A percentile compares a stretch with the other conserved stretches of the same genome.
Conservation (phyloP, 2,888 invertebrate species). For the Dasysyrphus albostriatus region DNA sequence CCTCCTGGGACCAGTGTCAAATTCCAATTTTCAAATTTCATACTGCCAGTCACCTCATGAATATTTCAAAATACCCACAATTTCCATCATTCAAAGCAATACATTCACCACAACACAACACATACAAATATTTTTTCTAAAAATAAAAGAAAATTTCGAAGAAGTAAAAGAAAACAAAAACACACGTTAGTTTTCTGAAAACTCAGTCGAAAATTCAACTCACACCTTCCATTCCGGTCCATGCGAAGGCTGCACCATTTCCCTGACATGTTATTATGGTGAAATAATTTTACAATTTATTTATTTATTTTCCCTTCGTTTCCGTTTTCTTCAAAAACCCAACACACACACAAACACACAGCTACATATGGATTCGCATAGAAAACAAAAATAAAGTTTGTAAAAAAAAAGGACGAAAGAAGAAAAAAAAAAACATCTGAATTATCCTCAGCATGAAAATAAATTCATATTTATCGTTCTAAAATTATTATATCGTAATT, state of each 20-base stretch:
- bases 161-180: slow-evolving; percentile 48
- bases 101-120: not conserved
- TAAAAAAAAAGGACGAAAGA: slow-evolving; percentile 18
- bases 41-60: slow-evolving; percentile 68
- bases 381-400: slow-evolving; percentile 2
- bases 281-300: slow-evolving; percentile 83
- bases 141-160: slow-evolving; percentile 50
- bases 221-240: slow-evolving; percentile 29
- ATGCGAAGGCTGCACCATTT: slow-evolving; percentile 67
- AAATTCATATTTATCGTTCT: slow-evolving; percentile 80
- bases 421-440: slow-evolving; percentile 71
- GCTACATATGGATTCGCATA: not conserved
- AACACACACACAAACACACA: slow-evolving; percentile 33
- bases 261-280: slow-evolving; percentile 83
- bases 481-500: slow-evolving; percentile 79
- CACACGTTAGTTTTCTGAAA: slow-evolving; percentile 30
- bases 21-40: slow-evolving; percentile 73
- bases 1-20: slow-evolving; percentile 67
- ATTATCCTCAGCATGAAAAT: slow-evolving; percentile 77
- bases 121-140: slow-evolving; percentile 30
- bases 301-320: slow-evolving; percentile 80
- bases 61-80: slow-evolving; percentile 62
- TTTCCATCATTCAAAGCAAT: not conserved
- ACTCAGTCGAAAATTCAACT: not conserved
- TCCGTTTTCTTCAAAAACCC: slow-evolving; percentile 34